Percentiles rank a stretch among this genome's conserved stretches.
These are phyloP conservation scores for Barnardius zonarius DNA, from an alignment of 2,113 vertebrate species.

Conservation along the genomic window DNA sequence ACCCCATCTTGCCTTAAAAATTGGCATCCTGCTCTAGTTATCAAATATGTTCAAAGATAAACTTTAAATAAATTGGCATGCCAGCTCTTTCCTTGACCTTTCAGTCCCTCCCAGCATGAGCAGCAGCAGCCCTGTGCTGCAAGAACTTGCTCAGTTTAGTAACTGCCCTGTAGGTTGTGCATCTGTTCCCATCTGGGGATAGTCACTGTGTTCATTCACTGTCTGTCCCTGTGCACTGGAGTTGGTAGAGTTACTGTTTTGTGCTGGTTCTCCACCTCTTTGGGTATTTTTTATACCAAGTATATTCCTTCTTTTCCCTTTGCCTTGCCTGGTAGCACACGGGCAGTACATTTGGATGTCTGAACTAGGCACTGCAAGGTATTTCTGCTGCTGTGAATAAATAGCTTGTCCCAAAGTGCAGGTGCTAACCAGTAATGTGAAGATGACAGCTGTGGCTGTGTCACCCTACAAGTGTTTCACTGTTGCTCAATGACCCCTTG, in stretches of 20 bases:
- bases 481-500: not conserved
- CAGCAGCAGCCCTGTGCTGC: not conserved
- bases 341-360: not conserved
- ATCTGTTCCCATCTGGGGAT: not conserved
- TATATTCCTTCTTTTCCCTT: not conserved
- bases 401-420: not conserved
- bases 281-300: not conserved
- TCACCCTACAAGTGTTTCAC: not conserved
- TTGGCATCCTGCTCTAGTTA: not conserved
- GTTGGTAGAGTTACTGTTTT: not conserved
- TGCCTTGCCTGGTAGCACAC: not conserved
- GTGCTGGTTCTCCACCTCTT: not conserved
- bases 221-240: not conserved
- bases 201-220: not conserved
- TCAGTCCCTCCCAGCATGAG: not conserved
- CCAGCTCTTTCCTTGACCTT: not conserved
- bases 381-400: not conserved
- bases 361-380: not conserved
- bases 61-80: not conserved
- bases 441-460: not conserved
- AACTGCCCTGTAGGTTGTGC: not conserved
- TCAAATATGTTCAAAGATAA: not conserved
- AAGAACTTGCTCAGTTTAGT: not conserved
- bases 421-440: not conserved
- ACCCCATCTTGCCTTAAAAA: not conserved